Base-by-base conservation (phyloP, 2,113 vertebrate species). In the Collichthys lucidus region DNA sequence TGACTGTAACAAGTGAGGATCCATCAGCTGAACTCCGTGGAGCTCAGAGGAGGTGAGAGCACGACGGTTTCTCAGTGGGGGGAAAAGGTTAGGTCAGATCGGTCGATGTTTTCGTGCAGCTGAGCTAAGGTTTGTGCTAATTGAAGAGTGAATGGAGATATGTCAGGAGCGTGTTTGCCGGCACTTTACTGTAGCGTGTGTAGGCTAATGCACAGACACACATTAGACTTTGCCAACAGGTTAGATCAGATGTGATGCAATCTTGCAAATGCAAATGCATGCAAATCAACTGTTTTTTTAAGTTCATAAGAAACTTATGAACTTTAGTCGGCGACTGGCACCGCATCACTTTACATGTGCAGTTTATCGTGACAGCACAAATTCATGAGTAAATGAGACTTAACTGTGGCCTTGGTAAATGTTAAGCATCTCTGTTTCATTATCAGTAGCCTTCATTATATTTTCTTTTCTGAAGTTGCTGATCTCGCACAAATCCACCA, bases 51-150 rank as follows among this genome's bases (percentile, higher is more conserved):
- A 71, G 60, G 29, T 31, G 12, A 66, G 16, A 77, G 44, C 19
- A 22, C 61, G 66, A 53, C 69, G 26, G n/a, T 71, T 64, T 29
- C 61, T 82, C 31, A 35, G 49, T 22, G 40, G 60, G 15, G 4
- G 24, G 24, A 31, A 22, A 20, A 77, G 72, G 74, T 69, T 3
- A 56, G 61, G 62, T 47, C 35, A 55, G 68, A 66, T 70, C 14
- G 63, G 44, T 68, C 4, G 1, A 16, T 74, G 64, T 59, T 69
- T 86, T 60, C 47, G 78, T 68, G 57, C 46, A 69, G 61, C 82
- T 77, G 69, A 87, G 46, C 64, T 77, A 60, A 66, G 63, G 80
- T 64, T 74, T 44, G 24, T 46, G 55, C 46, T 83, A 85, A 85
- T 75, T 88, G 77, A 29, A 82, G 31, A 84, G 22, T 67, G 71